Percentiles rank a stretch among this genome's conserved stretches.
Evolutionary conservation across 1,140 invertebrate species (phyloP).

Genomic region (Drosophila repleta): DNA sequence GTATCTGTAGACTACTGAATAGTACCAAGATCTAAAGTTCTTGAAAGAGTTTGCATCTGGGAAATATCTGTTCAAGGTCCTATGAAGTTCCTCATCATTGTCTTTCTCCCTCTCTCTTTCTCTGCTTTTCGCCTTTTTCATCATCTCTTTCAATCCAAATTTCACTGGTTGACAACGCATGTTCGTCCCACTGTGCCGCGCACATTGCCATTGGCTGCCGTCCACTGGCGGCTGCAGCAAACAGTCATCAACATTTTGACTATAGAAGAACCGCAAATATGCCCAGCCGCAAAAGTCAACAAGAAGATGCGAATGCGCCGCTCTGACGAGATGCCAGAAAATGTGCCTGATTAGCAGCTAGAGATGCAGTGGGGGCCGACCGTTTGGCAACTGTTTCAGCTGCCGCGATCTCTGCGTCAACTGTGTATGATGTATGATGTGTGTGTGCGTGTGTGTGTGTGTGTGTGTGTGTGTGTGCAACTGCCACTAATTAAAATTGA

Average conservation of each 20-base stretch:
- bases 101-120: no score
- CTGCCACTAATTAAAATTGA: slow-evolving; percentile 33
- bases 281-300: slow-evolving; percentile 7
- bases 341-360: slow-evolving; percentile 14
- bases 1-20: no score
- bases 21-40: no score
- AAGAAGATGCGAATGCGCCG: slow-evolving; percentile 3
- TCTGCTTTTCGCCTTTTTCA: no score
- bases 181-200: slow-evolving; percentile 1
- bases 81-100: no score
- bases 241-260: slow-evolving; percentile 7
- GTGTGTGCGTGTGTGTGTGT: slow-evolving; percentile 4
- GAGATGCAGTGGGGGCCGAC: neutral
- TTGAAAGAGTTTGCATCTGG: no score
- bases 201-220: slow-evolving; percentile 12
- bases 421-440: neutral
- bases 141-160: no score
- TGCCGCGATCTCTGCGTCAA: slow-evolving; percentile 29
- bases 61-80: no score
- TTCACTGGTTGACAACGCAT: neutral
- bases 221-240: slow-evolving; percentile 4
- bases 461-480: neutral
- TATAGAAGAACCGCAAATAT: slow-evolving; percentile 16
- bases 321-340: neutral
- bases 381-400: slow-evolving; percentile 20